phyloP scores from a whole-genome alignment of 2,797 vertebrate species.

The Pogoniulus pusillus region DNA sequence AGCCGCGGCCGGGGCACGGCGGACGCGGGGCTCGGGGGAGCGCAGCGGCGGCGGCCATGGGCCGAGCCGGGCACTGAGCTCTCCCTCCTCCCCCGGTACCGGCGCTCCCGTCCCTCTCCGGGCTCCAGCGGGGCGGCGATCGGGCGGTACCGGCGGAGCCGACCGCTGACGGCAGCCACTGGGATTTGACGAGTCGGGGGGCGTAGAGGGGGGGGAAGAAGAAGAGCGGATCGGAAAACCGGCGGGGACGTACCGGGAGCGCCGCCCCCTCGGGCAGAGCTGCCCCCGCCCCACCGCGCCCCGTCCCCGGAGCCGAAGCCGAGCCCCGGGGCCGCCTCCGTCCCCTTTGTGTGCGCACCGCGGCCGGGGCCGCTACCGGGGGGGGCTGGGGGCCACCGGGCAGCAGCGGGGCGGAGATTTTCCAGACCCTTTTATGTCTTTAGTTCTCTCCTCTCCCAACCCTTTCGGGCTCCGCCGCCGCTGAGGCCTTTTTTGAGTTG shows the following conservation, averaged over 20 bases:
- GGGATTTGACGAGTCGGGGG: background rate
- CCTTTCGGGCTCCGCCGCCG: too few relatives aligned
- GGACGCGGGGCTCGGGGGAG: background rate
- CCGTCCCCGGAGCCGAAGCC: conserved; percentile 32
- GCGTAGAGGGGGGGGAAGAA: too few relatives aligned
- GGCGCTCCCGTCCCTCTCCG: background rate
- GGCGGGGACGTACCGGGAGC: background rate
- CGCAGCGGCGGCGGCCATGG: background rate
- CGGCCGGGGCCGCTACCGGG: background rate
- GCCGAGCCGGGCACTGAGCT: background rate
- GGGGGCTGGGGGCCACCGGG: conserved; percentile 16
- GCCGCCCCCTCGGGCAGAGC: conserved; percentile 16
- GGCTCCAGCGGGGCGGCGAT: background rate
- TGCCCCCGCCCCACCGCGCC: conserved; percentile 17
- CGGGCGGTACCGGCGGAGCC: background rate
- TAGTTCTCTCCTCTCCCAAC: too few relatives aligned
- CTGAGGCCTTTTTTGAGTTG: too few relatives aligned
- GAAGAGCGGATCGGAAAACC: background rate
- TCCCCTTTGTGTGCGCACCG: conserved; percentile 27
- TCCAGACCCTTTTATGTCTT: too few relatives aligned
- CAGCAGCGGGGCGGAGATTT: too few relatives aligned
- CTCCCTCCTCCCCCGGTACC: background rate
- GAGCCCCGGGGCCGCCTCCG: conserved; percentile 45
- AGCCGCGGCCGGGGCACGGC: background rate
- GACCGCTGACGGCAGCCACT: background rate